Evolutionary conservation across 2,888 invertebrate species (phyloP), one percentile per base, ranked within the genome.

Genomic region (Sphaerophoria taeniata): DNA sequence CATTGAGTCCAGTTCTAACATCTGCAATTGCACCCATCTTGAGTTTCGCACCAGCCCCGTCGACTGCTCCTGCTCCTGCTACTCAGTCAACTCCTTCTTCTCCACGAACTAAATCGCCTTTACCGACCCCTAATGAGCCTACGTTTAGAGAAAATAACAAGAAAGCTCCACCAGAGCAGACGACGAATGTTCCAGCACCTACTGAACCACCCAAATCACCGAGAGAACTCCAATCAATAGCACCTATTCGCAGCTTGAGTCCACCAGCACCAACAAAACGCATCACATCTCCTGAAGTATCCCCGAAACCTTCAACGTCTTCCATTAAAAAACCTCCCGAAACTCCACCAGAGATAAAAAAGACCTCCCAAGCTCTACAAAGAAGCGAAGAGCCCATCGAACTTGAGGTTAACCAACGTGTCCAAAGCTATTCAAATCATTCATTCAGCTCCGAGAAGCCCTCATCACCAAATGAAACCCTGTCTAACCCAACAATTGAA

Each of bases 381-480:
- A 89, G 92, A 14, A 91, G 92, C 58, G 89, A 91, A 3, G 92
- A 92, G 63, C 90, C 92, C 4, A 90, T 89, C 0, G 87, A 90
- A 6, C 60, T 91, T 12, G 89, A 88, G 0, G 89, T 89, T 0
- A 90, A 90, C 80, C 90, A 90, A 72, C 85, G 89, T 24, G 90
- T 90, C n/a, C 87, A 89, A n/a, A 89, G 89, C 6, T 90, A 79
- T 65, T 88, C 90, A 0, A 88, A 88, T 3, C 89, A 89, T 16
- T 87, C 88, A 2, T 63, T 89, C 0, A 90, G 89, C 76, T 89
- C 90, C 55, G 56, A 83, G 11, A 39, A 75, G 3, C 58, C 69
- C 56, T n/a, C 72, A 7, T 69, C 65, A 6, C 56, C 39, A 14
- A 87, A 83, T 49, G 75, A 58, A 0, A 65, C 43, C 9, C 69